A percentile compares a stretch with the other conserved stretches of the same genome.
Conservation (phyloP, 2,797 vertebrate genomes). For the Caiman crocodilus region DNA sequence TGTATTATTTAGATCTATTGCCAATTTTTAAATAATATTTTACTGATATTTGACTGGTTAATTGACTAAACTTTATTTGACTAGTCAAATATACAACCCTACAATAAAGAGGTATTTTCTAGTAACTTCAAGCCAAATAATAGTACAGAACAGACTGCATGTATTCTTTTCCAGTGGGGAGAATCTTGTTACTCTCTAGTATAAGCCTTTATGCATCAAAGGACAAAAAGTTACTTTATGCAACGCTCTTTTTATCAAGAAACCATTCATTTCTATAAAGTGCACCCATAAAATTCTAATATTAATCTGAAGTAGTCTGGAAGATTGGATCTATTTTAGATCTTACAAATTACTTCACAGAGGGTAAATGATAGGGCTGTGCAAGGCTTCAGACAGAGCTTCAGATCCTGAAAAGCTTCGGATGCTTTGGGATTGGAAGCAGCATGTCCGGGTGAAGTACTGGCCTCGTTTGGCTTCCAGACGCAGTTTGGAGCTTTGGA, state of each 20-base stretch:
- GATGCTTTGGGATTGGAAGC: no score
- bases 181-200: constrained; percentile 49
- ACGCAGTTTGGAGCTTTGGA: no score
- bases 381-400: no score
- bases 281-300: constrained; percentile 44
- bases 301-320: constrained; percentile 45
- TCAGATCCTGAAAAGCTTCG: no score
- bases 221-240: constrained; percentile 65
- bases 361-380: background rate
- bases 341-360: constrained; percentile 8
- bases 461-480: no score
- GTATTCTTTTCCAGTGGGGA: constrained; percentile 36
- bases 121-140: constrained; percentile 69
- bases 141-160: constrained; percentile 64
- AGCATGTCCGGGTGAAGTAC: no score
- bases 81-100: background rate
- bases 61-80: no score
- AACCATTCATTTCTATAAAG: constrained; percentile 56
- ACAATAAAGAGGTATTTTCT: constrained; percentile 29
- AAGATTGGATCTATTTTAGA: background rate
- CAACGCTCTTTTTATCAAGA: constrained; percentile 63
- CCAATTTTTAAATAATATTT: no score
- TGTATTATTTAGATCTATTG: no score
- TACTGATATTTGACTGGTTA: no score
- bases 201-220: constrained; percentile 62